Conservation (phyloP, 2,113 vertebrate species). For the Poecile atricapillus region DNA sequence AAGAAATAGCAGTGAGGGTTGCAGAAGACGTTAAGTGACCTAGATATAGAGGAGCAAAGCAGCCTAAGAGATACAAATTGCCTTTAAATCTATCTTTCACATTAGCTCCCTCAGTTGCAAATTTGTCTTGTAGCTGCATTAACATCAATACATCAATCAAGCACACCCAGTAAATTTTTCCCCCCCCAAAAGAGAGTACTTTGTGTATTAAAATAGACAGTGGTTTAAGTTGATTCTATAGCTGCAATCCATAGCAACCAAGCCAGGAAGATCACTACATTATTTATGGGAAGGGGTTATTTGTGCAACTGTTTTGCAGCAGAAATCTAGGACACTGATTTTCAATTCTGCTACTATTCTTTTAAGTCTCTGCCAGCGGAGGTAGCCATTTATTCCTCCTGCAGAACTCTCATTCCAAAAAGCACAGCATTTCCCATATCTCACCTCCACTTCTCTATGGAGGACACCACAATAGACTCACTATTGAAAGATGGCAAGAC, state of each 20-base stretch:
- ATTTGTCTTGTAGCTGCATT: constrained; percentile 26
- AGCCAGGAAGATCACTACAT: constrained; percentile 42
- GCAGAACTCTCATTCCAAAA: neutral
- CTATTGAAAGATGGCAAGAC: neutral
- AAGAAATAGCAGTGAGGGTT: neutral
- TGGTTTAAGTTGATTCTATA: constrained; percentile 24
- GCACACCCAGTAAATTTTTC: neutral
- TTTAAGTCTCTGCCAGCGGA: neutral
- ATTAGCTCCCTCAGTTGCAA: neutral
- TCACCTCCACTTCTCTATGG: neutral
- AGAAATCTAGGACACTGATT: constrained; percentile 44
- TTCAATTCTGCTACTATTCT: constrained; percentile 1
- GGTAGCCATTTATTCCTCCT: neutral
- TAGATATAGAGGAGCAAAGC: constrained; percentile 42
- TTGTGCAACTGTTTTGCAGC: constrained; percentile 40
- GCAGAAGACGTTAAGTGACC: constrained; percentile 31
- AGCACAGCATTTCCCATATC: neutral
- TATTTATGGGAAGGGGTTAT: constrained; percentile 64
- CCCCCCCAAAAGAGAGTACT: neutral
- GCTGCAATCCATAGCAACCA: constrained; percentile 30
- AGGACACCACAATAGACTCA: neutral
- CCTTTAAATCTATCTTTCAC: constrained; percentile 19
- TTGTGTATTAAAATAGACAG: constrained; percentile 13
- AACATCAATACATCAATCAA: constrained; percentile 41
- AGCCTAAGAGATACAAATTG: constrained; percentile 40